phyloP scores from a whole-genome alignment of 2,113 vertebrate genomes.

The Camarhynchus parvulus region DNA sequence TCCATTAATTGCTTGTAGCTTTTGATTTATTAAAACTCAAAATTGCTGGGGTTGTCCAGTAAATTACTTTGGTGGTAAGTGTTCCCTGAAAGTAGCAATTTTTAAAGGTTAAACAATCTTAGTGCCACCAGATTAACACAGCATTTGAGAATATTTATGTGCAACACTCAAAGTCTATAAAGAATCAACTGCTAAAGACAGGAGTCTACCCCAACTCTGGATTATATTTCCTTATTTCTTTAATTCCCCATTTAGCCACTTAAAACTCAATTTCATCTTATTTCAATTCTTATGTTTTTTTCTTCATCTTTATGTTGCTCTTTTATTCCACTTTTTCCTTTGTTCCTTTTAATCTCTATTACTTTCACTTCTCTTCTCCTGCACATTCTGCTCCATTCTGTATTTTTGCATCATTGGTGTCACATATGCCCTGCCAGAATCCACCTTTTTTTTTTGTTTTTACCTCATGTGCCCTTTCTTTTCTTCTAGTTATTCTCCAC shows the following conservation, averaged over 20 bases:
- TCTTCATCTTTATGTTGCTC: not conserved
- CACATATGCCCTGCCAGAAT: not conserved
- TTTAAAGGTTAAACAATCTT: not conserved
- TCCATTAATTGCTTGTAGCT: not conserved
- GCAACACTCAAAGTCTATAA: not conserved
- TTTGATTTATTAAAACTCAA: not conserved
- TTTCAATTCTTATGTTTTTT: not conserved
- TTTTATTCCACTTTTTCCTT: not conserved
- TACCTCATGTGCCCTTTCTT: not conserved
- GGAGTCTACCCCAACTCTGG: not conserved
- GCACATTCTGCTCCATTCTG: not conserved
- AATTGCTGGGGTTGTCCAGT: not conserved
- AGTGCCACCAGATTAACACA: not conserved
- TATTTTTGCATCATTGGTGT: not conserved
- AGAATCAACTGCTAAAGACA: not conserved
- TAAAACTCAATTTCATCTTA: not conserved
- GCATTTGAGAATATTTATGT: not conserved
- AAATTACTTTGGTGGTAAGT: not conserved
- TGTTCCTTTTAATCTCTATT: not conserved
- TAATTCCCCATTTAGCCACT: not conserved
- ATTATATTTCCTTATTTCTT: not conserved
- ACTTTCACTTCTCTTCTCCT: not conserved
- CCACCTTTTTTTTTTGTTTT: not conserved
- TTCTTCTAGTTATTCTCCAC: not conserved
- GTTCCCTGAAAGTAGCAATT: not conserved